Percentiles rank a stretch among this genome's conserved stretches.
Conservation (phyloP, 2,113 vertebrate species). For the Stigmatopora nigra region DNA sequence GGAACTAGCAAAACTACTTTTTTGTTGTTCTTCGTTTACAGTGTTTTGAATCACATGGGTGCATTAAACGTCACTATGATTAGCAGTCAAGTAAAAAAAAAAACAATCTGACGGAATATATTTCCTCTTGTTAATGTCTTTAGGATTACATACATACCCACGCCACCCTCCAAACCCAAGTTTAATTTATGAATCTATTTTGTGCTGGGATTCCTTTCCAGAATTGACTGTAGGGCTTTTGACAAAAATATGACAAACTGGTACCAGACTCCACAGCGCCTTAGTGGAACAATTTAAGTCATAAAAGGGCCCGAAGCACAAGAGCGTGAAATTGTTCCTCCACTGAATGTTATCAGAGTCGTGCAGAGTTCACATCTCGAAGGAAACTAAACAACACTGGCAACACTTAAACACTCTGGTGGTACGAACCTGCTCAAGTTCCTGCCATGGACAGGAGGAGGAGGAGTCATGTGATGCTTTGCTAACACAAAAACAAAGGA, state of each 20-base stretch:
- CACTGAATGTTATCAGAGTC: constrained; percentile 67
- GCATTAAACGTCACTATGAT: not conserved
- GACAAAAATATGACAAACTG: constrained; percentile 39
- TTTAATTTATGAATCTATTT: constrained; percentile 2
- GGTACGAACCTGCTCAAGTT: constrained; percentile 45
- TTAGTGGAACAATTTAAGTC: constrained; percentile 61
- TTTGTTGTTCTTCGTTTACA: not conserved
- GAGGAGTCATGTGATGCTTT: constrained; percentile 25
- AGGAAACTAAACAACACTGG: constrained; percentile 52
- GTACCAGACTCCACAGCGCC: constrained; percentile 49
- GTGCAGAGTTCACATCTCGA: constrained; percentile 59
- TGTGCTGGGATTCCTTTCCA: constrained; percentile 27
- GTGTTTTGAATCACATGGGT: not conserved
- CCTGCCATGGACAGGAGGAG: constrained; percentile 23
- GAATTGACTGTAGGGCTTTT: constrained; percentile 36
- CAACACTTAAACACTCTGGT: constrained; percentile 29
- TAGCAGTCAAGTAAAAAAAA: not conserved
- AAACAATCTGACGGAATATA: not conserved
- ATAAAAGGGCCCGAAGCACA: constrained; percentile 40
- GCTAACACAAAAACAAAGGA: constrained; percentile 35
- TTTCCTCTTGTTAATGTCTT: constrained; percentile 4
- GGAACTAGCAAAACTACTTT: not conserved
- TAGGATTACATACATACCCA: not conserved
- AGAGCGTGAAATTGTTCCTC: constrained; percentile 58
- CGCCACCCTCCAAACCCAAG: not conserved